phyloP scores from a whole-genome alignment of 2,888 invertebrate genomes.

The Drosophila ezoana region DNA sequence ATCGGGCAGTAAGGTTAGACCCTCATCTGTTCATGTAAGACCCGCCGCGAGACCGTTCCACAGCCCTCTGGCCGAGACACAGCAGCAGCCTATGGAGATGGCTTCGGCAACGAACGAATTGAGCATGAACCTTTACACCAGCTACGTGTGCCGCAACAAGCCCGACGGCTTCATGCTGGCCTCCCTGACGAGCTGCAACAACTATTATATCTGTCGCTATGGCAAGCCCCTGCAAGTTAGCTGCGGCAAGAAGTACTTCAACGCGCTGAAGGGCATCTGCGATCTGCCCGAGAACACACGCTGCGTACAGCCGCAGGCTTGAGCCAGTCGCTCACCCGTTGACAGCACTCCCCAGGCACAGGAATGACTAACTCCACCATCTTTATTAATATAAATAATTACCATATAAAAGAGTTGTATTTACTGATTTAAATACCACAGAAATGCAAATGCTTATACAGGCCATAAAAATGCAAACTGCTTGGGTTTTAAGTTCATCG shows the following conservation, averaged over 20 bases:
- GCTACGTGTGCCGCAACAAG: constrained; percentile 70
- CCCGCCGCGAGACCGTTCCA: constrained; percentile 43
- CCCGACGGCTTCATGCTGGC: constrained; percentile 77
- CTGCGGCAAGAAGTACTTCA: constrained; percentile 77
- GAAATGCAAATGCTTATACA: constrained; percentile 59
- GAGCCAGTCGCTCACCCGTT: constrained; percentile 3
- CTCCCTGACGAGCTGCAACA: constrained; percentile 75
- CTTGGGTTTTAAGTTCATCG: background rate
- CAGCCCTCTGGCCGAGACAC: constrained; percentile 19
- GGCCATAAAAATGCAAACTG: constrained; percentile 27
- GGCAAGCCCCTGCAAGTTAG: constrained; percentile 64
- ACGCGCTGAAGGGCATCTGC: constrained; percentile 75
- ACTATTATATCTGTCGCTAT: constrained; percentile 77
- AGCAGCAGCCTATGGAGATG: constrained; percentile 7
- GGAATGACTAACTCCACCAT: constrained; percentile 26
- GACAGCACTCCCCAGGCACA: constrained; percentile 3
- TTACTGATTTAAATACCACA: constrained; percentile 14
- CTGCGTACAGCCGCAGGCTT: constrained; percentile 61
- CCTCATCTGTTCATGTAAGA: constrained; percentile 40
- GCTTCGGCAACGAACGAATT: constrained; percentile 25
- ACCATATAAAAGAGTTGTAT: constrained; percentile 1
- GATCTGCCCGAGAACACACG: constrained; percentile 79
- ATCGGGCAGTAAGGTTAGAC: constrained; percentile 14
- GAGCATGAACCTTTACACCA: constrained; percentile 60
- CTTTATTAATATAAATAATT: constrained; percentile 9